These are phyloP conservation scores for Petrocephalus microphthalmus DNA, from an alignment of 2,113 vertebrate genomes.

Conservation along the genomic window DNA sequence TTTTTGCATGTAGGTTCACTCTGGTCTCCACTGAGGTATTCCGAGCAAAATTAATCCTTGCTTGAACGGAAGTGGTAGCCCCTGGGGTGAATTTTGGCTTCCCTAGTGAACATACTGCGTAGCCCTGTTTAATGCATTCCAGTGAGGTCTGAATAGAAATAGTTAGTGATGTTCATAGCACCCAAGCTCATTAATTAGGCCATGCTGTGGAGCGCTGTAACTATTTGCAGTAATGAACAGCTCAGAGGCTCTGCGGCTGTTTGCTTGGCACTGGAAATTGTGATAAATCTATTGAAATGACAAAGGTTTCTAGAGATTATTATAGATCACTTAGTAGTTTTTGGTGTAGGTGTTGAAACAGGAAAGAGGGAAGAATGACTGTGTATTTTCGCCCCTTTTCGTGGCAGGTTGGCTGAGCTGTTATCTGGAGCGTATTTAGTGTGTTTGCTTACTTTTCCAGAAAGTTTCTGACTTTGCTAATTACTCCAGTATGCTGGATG, in stretches of 20 bases:
- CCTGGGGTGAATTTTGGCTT: not conserved
- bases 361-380: not conserved
- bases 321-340: not conserved
- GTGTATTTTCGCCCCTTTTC: not conserved
- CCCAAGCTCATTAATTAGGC: not conserved
- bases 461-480: not conserved
- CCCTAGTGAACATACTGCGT: not conserved
- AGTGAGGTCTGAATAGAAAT: slow-evolving; percentile 4
- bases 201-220: not conserved
- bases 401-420: not conserved
- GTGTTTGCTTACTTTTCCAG: not conserved
- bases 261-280: not conserved
- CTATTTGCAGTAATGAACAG: slow-evolving; percentile 1
- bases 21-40: not conserved
- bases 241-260: not conserved
- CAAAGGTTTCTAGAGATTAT: not conserved
- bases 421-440: not conserved
- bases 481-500: not conserved
- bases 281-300: not conserved
- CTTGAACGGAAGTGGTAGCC: not conserved
- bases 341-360: not conserved
- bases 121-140: not conserved
- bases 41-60: not conserved
- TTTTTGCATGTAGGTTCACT: not conserved
- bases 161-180: not conserved